Base-by-base conservation (phyloP, 2,113 vertebrate genomes). In the Mobula hypostoma region DNA sequence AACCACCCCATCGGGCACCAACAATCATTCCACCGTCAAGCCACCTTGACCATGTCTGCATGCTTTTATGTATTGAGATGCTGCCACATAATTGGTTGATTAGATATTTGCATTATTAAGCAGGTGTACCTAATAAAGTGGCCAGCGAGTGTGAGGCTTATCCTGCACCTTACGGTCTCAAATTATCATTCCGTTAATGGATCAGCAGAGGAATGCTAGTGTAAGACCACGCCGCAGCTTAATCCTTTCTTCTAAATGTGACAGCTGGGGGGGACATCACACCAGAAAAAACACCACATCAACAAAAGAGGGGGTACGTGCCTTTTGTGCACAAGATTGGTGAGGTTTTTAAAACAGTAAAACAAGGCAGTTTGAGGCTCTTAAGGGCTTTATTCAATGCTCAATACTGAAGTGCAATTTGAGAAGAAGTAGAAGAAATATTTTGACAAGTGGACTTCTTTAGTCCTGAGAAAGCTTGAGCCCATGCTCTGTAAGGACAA, bases 371-470 rank as follows among this genome's bases (percentile, higher is more conserved):
- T n/a, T 87, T 87, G 48, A 48, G 48, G 3, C 48, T 61, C 83
- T 87, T 87, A 61, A 87, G 61, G 58, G 83, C 83, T 63, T 87
- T 87, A 61, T 87, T 87, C 83, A 63, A 61, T 24, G 29, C 27
- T 61, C 56, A 29, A 24, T 9, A 87, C 56, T 87, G 83, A 87
- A 58, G 56, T 87, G 83, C 83, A 87, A 87, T 87, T 87, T 61
- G 83, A 61, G 83, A 11, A 61, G 56, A 61, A 27, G 2, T 87
- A 61, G 58, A 85, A 85, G 82, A 58, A 61, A 61, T 87, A 48
- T n/a, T 87, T 29, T 61, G 83, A 63, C 82, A 61, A 24, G 9
- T 63, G 56, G 61, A 7, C 76, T 8, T 56, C 56, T 11, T 24
- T 87, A 12, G 56, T 48, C 48, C 21, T 48, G 58, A 48, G 82